Base-by-base conservation (phyloP, 1,140 invertebrate genomes). In the Eriocheir sinensis region DNA sequence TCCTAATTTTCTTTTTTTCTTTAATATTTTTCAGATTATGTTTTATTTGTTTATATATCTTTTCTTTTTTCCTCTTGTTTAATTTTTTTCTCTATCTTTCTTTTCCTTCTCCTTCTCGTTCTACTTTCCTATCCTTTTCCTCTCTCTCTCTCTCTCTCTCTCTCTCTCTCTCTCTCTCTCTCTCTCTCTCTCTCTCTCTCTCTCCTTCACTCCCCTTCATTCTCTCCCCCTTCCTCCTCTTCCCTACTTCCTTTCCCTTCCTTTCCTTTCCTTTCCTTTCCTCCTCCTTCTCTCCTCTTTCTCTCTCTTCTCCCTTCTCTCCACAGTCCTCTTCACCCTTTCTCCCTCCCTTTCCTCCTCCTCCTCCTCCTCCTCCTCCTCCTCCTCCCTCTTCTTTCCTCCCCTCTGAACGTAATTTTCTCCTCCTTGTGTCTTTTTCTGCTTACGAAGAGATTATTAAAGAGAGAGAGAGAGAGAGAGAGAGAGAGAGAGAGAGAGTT, bases 401-500 rank as follows among this genome's bases (percentile, higher is more conserved):
- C 90, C 53, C 30, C 34, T 36, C 32, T 90, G 53, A 34, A 53
- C 60, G 89, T 90, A 53, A 90, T 90, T 90, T 32, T 90, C 89
- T 44, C 89, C n/a, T 48, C 72, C 91, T 85, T 85, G 91, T 92
- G 48, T 27, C 91, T 81, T 40, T 48, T 85, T 30, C 30, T 80
- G 91, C 91, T 92, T 79, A 92, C 91, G 40, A 92, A 85, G 91
- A 48, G 91, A 85, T 85, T 92, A 92, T 92, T 92, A 92, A 92
- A 79, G 36, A 89, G 86, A 44, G 38, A 89, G 44, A 53, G 88
- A 53, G 88, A 89, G 40, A 44, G 44, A 53, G 44, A 89, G 88
- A 89, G 88, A 89, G 40, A 53, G 88, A 53, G 88, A 53, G 44
- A 89, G 89, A 60, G 89, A 60, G 53, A 60, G 40, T 27, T 72